phyloP scores from a whole-genome alignment of 2,888 invertebrate genomes.

The Drosophila pseudotakahashii region DNA sequence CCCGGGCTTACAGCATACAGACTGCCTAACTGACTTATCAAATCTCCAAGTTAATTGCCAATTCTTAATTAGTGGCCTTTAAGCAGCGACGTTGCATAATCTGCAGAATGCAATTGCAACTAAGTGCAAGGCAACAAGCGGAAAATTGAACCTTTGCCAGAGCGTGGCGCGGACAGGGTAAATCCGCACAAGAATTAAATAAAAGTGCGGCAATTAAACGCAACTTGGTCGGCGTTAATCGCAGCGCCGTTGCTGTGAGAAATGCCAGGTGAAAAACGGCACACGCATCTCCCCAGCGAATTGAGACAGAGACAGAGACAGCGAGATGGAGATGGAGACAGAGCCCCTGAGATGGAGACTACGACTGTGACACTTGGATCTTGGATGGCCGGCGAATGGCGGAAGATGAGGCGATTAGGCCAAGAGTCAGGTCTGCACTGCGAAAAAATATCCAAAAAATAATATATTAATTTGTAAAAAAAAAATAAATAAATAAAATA shows the following conservation, averaged over 20 bases:
- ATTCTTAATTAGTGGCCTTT: constrained; percentile 72
- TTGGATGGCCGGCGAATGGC: constrained; percentile 68
- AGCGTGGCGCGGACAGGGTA: constrained; percentile 36
- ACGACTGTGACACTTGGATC: constrained; percentile 49
- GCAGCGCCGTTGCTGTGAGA: constrained; percentile 27
- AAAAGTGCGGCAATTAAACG: constrained; percentile 77
- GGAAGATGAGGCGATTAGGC: constrained; percentile 69
- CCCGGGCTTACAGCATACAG: constrained; percentile 3
- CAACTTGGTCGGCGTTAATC: constrained; percentile 62
- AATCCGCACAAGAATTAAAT: constrained; percentile 71
- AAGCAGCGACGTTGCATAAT: constrained; percentile 59
- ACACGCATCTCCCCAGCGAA: constrained; percentile 48
- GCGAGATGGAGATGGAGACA: constrained; percentile 9
- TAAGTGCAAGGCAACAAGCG: constrained; percentile 44
- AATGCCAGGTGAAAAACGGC: constrained; percentile 44
- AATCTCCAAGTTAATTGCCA: constrained; percentile 57
- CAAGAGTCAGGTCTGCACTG: constrained; percentile 49
- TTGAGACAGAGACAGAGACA: constrained; percentile 22
- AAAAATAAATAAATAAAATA: too few species aligned
- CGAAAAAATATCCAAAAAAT: background rate
- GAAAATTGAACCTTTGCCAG: constrained; percentile 56
- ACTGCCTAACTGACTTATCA: constrained; percentile 48
- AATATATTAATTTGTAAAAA: too few species aligned
- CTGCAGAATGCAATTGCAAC: constrained; percentile 45
- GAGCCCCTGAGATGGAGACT: constrained; percentile 11